Conservation (phyloP, 2,113 vertebrate species). For the Engystomops pustulosus region DNA sequence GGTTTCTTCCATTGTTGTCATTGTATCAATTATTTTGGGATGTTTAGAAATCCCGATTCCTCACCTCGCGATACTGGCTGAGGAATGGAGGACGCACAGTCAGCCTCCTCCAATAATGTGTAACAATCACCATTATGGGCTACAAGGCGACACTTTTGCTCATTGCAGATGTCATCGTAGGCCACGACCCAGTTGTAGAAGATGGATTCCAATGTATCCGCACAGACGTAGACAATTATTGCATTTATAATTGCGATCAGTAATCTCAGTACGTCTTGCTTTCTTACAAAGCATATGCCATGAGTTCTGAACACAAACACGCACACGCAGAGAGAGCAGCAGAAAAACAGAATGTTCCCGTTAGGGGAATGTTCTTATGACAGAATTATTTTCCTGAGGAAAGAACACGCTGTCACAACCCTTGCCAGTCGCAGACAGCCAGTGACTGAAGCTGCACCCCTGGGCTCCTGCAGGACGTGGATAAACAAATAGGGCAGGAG, state of each 20-base stretch:
- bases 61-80: too few relatives aligned
- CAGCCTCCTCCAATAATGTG: too few relatives aligned
- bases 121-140: too few relatives aligned
- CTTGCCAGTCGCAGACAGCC: conserved; percentile 40
- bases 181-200: not conserved
- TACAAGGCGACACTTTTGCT: not conserved
- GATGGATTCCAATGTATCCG: not conserved
- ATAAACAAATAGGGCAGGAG: conserved; percentile 42
- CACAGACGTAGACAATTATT: not conserved
- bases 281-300: conserved; percentile 48
- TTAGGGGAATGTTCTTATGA: conserved; percentile 55
- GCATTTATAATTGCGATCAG: conserved; percentile 27
- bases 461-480: conserved; percentile 6
- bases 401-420: conserved; percentile 50
- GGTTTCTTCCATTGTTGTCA: too few relatives aligned
- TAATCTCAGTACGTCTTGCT: conserved; percentile 26
- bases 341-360: conserved; percentile 56
- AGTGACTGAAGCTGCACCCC: conserved; percentile 33
- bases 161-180: not conserved
- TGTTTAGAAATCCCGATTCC: too few relatives aligned
- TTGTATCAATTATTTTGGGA: too few relatives aligned
- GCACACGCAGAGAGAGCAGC: conserved; percentile 31
- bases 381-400: conserved; percentile 56
- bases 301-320: conserved; percentile 50
- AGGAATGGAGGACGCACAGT: too few relatives aligned